Base-by-base conservation (phyloP, 2,113 vertebrate species). In the Salvelinus sp. region DNA sequence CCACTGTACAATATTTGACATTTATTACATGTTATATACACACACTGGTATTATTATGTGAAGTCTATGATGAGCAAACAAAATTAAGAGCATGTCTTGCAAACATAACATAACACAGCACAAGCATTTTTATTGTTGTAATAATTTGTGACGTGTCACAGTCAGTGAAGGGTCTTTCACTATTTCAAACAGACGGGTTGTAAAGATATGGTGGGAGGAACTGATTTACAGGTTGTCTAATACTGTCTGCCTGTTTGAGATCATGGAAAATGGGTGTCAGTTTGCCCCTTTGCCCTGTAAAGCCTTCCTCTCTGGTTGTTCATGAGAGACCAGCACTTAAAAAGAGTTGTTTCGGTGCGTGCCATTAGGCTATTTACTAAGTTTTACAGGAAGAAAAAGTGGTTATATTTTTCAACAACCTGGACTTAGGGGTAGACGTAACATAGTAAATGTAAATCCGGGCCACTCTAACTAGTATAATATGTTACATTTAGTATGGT, bases 271-370 rank as follows among this genome's bases (percentile, higher is more conserved):
- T 76, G 74, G 75, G 83, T 74, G 85, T 64, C 23, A 1, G 18
- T 75, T 75, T 81, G 67, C 30, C 47, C 10, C 30, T 33, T 33
- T 33, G 79, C 83, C 83, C 79, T 25, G 77, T 86, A 69, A 64
- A 81, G 82, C 54, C 68, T 20, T 76, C 84, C 83, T 78, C 77
- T 74, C 84, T 88, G 38, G 38, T 89, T 89, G 87, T 89, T 85
- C 82, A 75, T 50, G 70, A 83, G 83, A 77, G 85, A 44, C 7
- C 38, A 44, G 0, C 38, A 44, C 38, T 44, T 44, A 44, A 44
- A 44, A 44, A 44, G 6, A 10, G 38, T 44, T 44, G 38, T 44
- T 44, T 44, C 38, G 9, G 38, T 44, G 38, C 2, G 0, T 44
- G 38, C 38, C 38, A 44, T 44, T 2, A 44, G 38, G 9, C 3